A percentile compares a stretch with the other conserved stretches of the same genome.
These are phyloP conservation scores for Bagarius yarrelli DNA, from an alignment of 2,113 vertebrate species.

Conservation along the genomic window DNA sequence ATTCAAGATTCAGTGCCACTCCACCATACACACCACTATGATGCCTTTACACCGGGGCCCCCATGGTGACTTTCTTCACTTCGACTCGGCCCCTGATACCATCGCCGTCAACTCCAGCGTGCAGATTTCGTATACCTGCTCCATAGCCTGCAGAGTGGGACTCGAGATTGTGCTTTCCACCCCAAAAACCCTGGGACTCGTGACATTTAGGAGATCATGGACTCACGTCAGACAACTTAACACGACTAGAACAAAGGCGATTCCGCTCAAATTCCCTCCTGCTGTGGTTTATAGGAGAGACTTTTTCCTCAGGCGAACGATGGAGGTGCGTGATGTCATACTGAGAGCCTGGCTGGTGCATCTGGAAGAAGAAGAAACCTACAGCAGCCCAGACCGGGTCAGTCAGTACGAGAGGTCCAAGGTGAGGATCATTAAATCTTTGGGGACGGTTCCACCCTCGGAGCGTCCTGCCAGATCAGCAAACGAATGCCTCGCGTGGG, in stretches of 20 bases:
- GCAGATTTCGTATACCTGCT: constrained; percentile 79
- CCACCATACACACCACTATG: constrained; percentile 65
- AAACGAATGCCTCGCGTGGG: constrained; percentile 80
- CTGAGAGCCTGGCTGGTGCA: constrained; percentile 80
- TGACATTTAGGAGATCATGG: constrained; percentile 83
- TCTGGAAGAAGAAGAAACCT: constrained; percentile 38
- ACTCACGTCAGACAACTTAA: constrained; percentile 67
- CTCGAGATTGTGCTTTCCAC: constrained; percentile 81
- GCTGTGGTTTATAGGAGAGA: constrained; percentile 79
- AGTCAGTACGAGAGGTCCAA: constrained; percentile 62
- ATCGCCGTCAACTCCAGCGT: constrained; percentile 74
- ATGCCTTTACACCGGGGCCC: constrained; percentile 52
- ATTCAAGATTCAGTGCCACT: constrained; percentile 63
- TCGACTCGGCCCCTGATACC: constrained; percentile 75
- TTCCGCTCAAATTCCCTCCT: constrained; percentile 77
- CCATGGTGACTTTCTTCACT: constrained; percentile 75
- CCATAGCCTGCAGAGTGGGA: constrained; percentile 75
- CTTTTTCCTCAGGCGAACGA: constrained; percentile 73
- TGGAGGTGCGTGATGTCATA: constrained; percentile 72
- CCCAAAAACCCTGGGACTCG: constrained; percentile 72
- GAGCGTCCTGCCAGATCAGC: constrained; percentile 76
- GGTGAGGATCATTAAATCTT: constrained; percentile 71
- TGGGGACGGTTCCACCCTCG: constrained; percentile 72
- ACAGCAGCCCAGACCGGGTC: constrained; percentile 52
- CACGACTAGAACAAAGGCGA: constrained; percentile 65